Evolutionary conservation across 53 echinoderm and acorn worm genomes (phyloP), one percentile per base, ranked within the genome.

Genomic region (Luidia sarsii): DNA sequence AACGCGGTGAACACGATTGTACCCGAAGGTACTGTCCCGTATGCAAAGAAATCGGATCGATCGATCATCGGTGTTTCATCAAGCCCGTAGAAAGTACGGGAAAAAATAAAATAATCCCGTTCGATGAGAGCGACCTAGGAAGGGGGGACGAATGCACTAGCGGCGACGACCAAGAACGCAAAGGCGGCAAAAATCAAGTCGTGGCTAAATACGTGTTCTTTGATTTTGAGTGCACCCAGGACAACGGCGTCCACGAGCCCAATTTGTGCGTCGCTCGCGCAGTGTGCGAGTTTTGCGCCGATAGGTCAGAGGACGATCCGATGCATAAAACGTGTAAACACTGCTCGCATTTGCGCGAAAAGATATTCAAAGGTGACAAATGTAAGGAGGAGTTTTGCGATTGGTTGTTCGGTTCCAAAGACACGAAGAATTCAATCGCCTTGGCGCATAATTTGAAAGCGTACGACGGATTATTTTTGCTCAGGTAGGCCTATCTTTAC

Each of bases 151-250:
- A 41, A 11, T 6, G 11, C 41, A 11, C 6, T 41, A 41, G 11
- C 41, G 41, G 41, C 41, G 41, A 11, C 41, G 41, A 41, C 11
- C 6, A 41, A 11, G 11, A 41, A 41, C 41, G 52, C 15, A 51
- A 19, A 59, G 20, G 7, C 29, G 20, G 28, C 7, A 25, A 25
- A 25, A 10, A 7, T 6, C 7, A 59, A 73, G 15, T 3, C 14
- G 6, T 30, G 10, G 11, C 18, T 23, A 63, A 28, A 24, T 79
- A 62, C 48, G 57, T 79, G 15, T 82, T 82, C 34, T 82, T 50
- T 52, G 53, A 68, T 50, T 67, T 68, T 54, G 82, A 82, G 25
- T 82, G 82, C 23, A 67, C 37, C 3, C 68, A 82, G 30, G 28
- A 67, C 19, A 27, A 27, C 46, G 67, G 67, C 25, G 35, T 24